Conservation (phyloP, 2,113 vertebrate genomes). For the Hystrix brachyura region DNA sequence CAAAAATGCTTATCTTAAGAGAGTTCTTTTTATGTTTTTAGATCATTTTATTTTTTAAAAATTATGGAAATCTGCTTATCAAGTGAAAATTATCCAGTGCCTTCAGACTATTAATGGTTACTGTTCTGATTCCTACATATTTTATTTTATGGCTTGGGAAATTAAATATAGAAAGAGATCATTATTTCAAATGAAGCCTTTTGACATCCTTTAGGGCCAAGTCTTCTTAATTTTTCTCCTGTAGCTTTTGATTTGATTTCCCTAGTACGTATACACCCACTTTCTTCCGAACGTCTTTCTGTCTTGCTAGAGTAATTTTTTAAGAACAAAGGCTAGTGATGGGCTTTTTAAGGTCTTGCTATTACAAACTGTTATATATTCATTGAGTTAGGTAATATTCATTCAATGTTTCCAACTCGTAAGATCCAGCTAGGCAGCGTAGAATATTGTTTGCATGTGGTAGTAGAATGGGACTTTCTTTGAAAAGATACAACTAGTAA, state of each 20-base stretch:
- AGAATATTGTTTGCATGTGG: neutral
- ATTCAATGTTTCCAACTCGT: neutral
- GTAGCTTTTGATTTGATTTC: neutral
- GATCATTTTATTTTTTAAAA: neutral
- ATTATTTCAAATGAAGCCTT: neutral
- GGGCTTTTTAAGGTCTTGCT: neutral
- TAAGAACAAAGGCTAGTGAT: neutral
- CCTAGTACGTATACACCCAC: neutral
- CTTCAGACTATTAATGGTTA: neutral
- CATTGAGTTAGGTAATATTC: slow-evolving; percentile 12
- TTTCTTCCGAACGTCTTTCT: neutral
- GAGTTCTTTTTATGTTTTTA: neutral
- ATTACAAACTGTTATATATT: neutral
- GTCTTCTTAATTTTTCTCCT: neutral
- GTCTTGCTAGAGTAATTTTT: neutral
- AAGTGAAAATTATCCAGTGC: neutral
- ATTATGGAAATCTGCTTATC: neutral
- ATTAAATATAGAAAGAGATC: neutral
- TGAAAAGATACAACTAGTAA: neutral
- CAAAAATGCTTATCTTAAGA: slow-evolving; percentile 3
- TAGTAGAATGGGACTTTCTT: neutral
- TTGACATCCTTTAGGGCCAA: neutral
- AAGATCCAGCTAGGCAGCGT: neutral
- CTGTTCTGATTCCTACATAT: neutral
- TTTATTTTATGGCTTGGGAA: neutral